Conservation (phyloP, 2,888 invertebrate species). For the Tachina lurida region DNA sequence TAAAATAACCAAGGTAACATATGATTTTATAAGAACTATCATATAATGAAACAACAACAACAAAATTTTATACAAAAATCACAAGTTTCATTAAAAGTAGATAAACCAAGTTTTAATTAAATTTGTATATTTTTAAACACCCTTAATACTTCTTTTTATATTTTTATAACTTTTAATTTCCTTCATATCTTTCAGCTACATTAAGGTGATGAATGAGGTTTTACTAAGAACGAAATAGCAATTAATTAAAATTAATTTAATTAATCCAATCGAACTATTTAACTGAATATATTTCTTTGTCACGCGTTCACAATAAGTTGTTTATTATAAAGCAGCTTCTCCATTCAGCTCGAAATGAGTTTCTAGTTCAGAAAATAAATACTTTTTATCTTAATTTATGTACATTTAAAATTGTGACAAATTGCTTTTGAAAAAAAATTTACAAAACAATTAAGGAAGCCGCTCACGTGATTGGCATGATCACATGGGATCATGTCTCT, state of each 20-base stretch:
- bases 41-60: neutral
- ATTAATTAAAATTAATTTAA: slow-evolving; percentile 39
- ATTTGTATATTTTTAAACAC: neutral
- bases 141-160: too few species aligned
- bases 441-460: neutral
- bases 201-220: neutral
- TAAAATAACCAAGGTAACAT: neutral
- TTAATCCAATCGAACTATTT: slow-evolving; percentile 29
- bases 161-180: neutral
- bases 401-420: slow-evolving; percentile 64
- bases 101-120: neutral
- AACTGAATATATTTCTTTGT: neutral
- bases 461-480: too few species aligned
- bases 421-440: slow-evolving; percentile 28
- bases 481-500: too few species aligned
- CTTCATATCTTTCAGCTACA: neutral
- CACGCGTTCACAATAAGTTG: neutral
- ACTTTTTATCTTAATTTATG: slow-evolving; percentile 61
- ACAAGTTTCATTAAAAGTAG: neutral
- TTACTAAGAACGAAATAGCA: neutral
- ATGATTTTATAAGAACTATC: too few species aligned
- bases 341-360: slow-evolving; percentile 45
- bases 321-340: slow-evolving; percentile 1
- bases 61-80: neutral
- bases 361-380: slow-evolving; percentile 43